Percentiles rank a stretch among this genome's conserved stretches.
Conservation (phyloP, 2,797 vertebrate genomes). For the Euphonia xanthogaster region DNA sequence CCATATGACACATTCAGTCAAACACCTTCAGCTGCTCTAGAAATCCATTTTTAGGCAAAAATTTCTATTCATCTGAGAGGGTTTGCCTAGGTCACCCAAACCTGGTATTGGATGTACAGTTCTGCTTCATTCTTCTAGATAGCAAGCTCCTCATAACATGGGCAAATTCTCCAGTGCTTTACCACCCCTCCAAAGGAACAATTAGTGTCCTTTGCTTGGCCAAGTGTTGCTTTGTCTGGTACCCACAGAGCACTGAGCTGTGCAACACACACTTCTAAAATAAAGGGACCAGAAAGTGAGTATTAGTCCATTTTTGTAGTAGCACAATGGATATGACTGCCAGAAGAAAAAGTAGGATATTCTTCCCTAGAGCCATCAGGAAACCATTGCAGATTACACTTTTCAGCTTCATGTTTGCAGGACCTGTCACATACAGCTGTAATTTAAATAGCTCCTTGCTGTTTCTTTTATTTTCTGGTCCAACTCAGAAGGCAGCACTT, state of each 20-base stretch:
- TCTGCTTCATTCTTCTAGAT: neutral
- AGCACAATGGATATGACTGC: neutral
- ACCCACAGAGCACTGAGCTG: neutral
- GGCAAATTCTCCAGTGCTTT: neutral
- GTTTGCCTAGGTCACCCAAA: neutral
- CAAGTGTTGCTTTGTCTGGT: neutral
- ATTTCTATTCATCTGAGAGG: neutral
- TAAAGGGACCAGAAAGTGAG: neutral
- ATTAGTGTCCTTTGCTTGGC: neutral
- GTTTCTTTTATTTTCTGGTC: neutral
- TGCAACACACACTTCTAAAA: neutral
- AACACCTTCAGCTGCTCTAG: neutral
- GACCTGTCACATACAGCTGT: neutral
- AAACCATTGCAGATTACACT: neutral
- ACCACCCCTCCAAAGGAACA: neutral
- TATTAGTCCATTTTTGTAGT: neutral
- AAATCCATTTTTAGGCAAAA: neutral
- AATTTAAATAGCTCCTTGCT: neutral
- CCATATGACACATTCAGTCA: neutral
- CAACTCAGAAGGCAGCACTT: neutral
- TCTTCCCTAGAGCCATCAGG: neutral
- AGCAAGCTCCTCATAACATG: fast-evolving
- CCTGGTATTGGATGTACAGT: neutral
- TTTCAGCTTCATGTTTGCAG: neutral
- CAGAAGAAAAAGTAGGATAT: neutral